Evolutionary conservation across 2,113 vertebrate species (phyloP).

Genomic region (Raja brachyura): DNA sequence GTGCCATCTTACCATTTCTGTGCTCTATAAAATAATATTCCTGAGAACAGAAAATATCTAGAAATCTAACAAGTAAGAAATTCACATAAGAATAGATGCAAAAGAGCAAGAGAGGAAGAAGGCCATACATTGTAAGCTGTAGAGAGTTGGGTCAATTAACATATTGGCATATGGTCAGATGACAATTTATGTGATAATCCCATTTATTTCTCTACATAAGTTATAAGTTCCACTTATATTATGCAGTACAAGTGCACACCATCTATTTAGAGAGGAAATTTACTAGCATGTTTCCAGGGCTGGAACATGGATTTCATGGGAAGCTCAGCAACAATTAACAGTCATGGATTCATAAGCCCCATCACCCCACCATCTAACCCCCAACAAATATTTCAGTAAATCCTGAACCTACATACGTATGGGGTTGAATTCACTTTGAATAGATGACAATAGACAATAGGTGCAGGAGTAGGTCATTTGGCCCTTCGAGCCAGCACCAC

Average conservation of each 20-base stretch:
- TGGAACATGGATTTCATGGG: too few relatives aligned
- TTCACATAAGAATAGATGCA: neutral
- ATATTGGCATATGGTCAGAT: neutral
- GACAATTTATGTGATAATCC: neutral
- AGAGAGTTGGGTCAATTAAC: neutral
- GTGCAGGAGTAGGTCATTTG: too few relatives aligned
- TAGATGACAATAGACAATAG: too few relatives aligned
- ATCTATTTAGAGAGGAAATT: neutral
- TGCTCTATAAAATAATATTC: neutral
- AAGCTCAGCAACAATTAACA: too few relatives aligned
- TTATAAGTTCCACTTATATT: neutral
- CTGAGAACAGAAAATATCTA: neutral
- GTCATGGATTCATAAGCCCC: too few relatives aligned
- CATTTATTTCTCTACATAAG: neutral
- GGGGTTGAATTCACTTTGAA: too few relatives aligned
- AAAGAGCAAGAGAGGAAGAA: neutral
- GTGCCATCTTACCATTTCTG: neutral
- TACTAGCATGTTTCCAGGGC: too few relatives aligned
- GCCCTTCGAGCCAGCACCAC: too few relatives aligned
- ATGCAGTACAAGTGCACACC: neutral
- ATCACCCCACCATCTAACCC: too few relatives aligned
- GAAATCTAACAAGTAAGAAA: neutral
- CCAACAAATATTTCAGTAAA: too few relatives aligned
- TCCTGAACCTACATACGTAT: too few relatives aligned
- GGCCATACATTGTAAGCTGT: neutral